Conservation (phyloP, 2,888 invertebrate genomes). For the Harmothoe impar region DNA sequence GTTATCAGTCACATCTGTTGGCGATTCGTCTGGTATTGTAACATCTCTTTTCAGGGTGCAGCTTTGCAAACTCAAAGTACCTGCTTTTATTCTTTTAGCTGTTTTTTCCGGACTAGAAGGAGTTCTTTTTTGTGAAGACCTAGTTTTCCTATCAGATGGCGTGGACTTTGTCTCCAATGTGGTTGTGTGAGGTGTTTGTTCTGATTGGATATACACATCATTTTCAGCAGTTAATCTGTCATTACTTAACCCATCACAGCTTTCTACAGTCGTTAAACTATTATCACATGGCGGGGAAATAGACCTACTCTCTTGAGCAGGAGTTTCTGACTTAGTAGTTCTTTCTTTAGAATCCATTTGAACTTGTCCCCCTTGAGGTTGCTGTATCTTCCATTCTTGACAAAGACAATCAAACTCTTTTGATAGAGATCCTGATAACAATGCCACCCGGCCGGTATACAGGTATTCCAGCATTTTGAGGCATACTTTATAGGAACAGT, state of each 20-base stretch:
- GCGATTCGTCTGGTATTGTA: neutral
- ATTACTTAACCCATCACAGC: too few species aligned
- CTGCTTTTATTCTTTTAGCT: neutral
- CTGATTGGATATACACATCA: too few species aligned
- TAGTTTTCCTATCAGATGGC: too few species aligned
- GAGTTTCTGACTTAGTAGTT: too few species aligned
- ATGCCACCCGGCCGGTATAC: neutral
- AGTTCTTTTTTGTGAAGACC: too few species aligned
- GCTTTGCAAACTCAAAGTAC: neutral
- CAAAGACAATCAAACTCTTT: constrained; percentile 23
- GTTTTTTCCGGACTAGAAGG: neutral
- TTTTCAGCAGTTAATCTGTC: too few species aligned
- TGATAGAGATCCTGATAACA: constrained; percentile 6
- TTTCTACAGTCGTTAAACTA: too few species aligned
- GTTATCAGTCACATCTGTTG: neutral
- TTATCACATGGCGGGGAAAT: too few species aligned
- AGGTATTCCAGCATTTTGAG: constrained; percentile 22
- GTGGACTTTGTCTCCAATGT: too few species aligned
- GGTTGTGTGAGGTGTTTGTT: too few species aligned
- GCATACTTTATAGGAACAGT: constrained; percentile 36
- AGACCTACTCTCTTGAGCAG: too few species aligned
- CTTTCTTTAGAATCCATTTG: too few species aligned
- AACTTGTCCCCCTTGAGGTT: neutral
- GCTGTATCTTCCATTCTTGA: neutral
- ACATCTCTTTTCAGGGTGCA: neutral